Conservation (phyloP, 2,113 vertebrate genomes). For the Sula dactylatra region DNA sequence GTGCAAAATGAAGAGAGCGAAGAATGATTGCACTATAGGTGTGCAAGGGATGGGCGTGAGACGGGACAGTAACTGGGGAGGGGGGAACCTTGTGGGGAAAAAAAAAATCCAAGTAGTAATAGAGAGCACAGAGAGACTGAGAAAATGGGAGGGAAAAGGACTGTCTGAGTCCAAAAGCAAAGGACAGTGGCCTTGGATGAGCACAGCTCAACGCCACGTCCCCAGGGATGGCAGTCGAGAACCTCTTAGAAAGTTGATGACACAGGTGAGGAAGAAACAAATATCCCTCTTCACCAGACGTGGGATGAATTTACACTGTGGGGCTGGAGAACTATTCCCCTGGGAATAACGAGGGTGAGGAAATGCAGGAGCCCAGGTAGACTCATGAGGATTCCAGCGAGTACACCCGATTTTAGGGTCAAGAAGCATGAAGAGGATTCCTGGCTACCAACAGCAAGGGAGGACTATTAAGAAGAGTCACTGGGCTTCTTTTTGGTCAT, state of each 20-base stretch:
- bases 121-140: not conserved
- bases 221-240: rapidly evolving
- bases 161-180: not conserved
- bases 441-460: not conserved
- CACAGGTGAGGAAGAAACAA: not conserved
- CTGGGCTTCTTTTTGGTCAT: not conserved
- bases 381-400: not conserved
- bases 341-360: not conserved
- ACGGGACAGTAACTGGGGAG: not conserved
- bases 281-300: not conserved
- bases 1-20: not conserved
- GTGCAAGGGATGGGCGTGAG: not conserved
- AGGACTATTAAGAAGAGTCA: not conserved
- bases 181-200: not conserved
- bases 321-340: rapidly evolving
- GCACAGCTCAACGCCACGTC: not conserved
- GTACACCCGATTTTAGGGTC: not conserved
- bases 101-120: not conserved
- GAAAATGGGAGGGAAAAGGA: not conserved
- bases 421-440: not conserved
- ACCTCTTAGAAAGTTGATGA: not conserved
- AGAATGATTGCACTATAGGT: not conserved
- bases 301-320: not conserved
- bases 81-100: not conserved
- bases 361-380: not conserved